Evolutionary conservation across 2,113 vertebrate species (phyloP), one percentile per base, ranked within the genome.

Genomic region (Seriola quinqueradiata): DNA sequence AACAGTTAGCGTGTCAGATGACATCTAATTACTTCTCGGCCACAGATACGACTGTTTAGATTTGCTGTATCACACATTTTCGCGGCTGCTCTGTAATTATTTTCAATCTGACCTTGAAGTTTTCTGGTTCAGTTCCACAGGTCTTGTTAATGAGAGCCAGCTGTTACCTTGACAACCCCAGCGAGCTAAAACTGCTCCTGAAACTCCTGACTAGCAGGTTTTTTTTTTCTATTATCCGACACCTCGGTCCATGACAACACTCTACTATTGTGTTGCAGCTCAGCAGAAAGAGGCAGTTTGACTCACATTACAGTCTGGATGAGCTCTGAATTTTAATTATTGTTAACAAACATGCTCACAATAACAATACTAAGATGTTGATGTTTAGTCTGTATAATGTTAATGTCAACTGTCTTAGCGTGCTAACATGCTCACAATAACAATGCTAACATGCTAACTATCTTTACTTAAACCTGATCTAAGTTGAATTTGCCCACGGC

Each of bases 111-210:
- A 96, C 95, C 95, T 93, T 84, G 83, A 89, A 82, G 84, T 77
- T 91, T 81, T 91, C 92, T 83, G 90, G 90, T 91, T 93, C 91
- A 88, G 90, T 91, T 89, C 92, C 83, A 64, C 84, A 84, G 94
- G 0, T 85, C 77, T 60, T 0, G 32, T 88, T 93, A 96, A 96
- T 94, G 94, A 92, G 93, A 94, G 94, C 92, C 96, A 97, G 96
- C 96, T 96, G 96, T 93, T 93, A 73, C 85, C 87, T 72, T 74
- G 36, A 73, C 79, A 68, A 84, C 82, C 84, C 65, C 64, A 11
- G 61, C 25, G 71, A 86, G 81, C 81, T 81, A 25, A 52, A 86
- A 72, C 42, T 23, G 84, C 85, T 83, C 77, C 90, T 4, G 66
- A 89, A 87, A 90, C 83, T 52, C 64, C 81, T 85, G 85, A 88